Conservation (phyloP, 2,113 vertebrate genomes). For the Leptocoma aspasia region DNA sequence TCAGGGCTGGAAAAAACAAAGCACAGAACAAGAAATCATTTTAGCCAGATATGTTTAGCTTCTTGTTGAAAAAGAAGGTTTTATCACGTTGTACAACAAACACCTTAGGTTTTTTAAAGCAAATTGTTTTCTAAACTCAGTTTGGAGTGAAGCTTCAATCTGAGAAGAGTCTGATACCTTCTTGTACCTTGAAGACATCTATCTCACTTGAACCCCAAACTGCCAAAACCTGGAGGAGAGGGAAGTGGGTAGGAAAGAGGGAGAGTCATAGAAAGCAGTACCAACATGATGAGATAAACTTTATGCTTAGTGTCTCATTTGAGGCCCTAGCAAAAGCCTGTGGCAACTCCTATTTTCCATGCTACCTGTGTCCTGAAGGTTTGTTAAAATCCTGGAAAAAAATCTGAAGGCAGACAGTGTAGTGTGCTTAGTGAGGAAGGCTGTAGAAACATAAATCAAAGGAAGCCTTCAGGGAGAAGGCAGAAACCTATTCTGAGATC, state of each 20-base stretch:
- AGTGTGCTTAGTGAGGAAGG: background rate
- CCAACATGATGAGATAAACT: background rate
- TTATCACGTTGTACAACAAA: background rate
- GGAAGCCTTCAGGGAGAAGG: background rate
- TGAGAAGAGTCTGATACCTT: background rate
- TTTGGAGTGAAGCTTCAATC: background rate
- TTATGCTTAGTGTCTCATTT: background rate
- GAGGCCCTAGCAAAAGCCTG: background rate
- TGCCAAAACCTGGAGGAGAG: background rate
- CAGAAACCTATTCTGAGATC: background rate
- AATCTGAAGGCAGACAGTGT: background rate
- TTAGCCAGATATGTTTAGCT: background rate
- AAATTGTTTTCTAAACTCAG: background rate
- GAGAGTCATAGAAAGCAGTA: background rate
- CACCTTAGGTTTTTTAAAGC: background rate
- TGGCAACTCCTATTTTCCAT: background rate
- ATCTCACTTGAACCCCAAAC: background rate
- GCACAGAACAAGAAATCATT: background rate
- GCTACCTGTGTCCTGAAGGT: background rate
- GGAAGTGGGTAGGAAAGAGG: background rate
- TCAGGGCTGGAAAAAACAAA: conserved; percentile 66
- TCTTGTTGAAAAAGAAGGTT: background rate
- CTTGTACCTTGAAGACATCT: background rate
- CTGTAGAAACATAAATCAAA: background rate
- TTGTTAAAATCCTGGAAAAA: background rate